A percentile compares a stretch with the other conserved stretches of the same genome.
phyloP scores from a whole-genome alignment of 2,888 invertebrate species.

The Operophtera brumata region DNA sequence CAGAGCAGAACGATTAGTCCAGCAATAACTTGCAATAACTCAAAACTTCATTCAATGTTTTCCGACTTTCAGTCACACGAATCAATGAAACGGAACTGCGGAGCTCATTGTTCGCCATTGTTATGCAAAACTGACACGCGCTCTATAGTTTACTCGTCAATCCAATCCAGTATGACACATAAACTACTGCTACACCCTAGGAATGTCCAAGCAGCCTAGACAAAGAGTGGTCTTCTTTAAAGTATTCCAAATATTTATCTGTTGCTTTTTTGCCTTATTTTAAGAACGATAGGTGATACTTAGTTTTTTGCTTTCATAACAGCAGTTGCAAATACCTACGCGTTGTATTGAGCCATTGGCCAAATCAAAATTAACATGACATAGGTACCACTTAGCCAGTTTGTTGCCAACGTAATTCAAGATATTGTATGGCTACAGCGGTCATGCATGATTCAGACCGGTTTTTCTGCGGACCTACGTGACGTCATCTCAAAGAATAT shows the following conservation, averaged over 20 bases:
- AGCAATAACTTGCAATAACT: too few species aligned
- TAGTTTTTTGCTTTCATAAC: not conserved
- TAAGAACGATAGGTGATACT: not conserved
- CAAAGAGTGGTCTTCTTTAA: constrained; percentile 35
- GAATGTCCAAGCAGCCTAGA: constrained; percentile 40
- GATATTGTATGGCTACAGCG: constrained; percentile 63
- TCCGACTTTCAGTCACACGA: constrained; percentile 39
- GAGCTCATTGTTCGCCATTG: constrained; percentile 53
- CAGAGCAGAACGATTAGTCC: too few species aligned
- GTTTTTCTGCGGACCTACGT: constrained; percentile 63
- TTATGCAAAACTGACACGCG: constrained; percentile 61
- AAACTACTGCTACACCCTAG: constrained; percentile 41
- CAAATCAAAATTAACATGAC: constrained; percentile 37
- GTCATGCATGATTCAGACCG: constrained; percentile 68
- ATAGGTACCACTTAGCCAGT: constrained; percentile 45
- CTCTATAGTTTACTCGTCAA: constrained; percentile 50
- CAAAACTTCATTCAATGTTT: too few species aligned
- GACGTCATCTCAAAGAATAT: constrained; percentile 60
- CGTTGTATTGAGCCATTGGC: constrained; percentile 18
- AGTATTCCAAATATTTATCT: not conserved
- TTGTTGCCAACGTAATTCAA: constrained; percentile 57
- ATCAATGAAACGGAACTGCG: constrained; percentile 43
- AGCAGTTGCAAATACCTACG: constrained; percentile 10
- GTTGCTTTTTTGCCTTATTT: not conserved
- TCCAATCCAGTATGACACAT: constrained; percentile 54